Percentiles rank a stretch among this genome's conserved stretches.
These are phyloP conservation scores for Drosophila recens DNA, from an alignment of 2,888 invertebrate species.

Conservation along the genomic window DNA sequence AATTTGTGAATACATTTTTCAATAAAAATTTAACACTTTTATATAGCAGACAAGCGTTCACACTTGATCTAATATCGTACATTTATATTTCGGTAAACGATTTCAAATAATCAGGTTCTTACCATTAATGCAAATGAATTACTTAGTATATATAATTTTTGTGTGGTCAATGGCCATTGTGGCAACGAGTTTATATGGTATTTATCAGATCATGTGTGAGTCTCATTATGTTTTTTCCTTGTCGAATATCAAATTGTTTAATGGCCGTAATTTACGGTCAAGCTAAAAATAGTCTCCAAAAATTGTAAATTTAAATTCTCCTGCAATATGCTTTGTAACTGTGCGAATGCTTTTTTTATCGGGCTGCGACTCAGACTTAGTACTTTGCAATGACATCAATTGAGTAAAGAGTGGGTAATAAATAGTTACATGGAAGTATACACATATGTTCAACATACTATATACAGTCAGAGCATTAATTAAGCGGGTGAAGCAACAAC, in stretches of 20 bases:
- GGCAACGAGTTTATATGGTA: neutral
- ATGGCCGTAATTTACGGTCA: constrained; percentile 2
- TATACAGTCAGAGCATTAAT: constrained; percentile 46
- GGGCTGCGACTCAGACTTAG: constrained; percentile 15
- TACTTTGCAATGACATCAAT: constrained; percentile 39
- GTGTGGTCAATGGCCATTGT: constrained; percentile 8
- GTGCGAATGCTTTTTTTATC: constrained; percentile 25
- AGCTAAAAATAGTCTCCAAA: constrained; percentile 50
- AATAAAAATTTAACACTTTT: neutral
- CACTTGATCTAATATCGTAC: neutral
- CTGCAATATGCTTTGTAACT: constrained; percentile 35
- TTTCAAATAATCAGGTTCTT: neutral
- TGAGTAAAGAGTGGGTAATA: constrained; percentile 31
- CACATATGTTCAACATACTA: no score
- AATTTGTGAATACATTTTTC: no score
- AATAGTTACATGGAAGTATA: constrained; percentile 50
- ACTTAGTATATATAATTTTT: constrained; percentile 12
- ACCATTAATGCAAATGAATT: neutral
- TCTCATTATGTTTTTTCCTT: neutral
- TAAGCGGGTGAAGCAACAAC: constrained; percentile 37
- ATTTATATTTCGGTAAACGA: neutral
- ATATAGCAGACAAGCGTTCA: neutral
- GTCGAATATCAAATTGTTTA: constrained; percentile 12
- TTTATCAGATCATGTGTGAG: neutral
- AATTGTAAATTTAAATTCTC: constrained; percentile 41